Conservation (phyloP, 1,140 invertebrate species). For the Drosophila teissieri region DNA sequence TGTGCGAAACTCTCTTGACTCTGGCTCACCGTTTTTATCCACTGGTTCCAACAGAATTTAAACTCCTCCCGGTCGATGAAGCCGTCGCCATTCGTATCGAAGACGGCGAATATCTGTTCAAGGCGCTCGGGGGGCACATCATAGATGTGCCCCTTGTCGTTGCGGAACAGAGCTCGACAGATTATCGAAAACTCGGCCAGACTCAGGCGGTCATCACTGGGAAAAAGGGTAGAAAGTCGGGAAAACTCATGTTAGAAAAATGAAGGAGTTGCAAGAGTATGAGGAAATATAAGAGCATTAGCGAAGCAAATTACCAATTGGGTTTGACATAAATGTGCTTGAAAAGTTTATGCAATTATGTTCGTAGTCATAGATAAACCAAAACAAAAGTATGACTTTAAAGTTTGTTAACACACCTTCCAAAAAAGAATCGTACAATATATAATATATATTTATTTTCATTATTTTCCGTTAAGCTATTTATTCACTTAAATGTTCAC, state of each 20-base stretch:
- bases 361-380: too few species aligned
- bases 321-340: too few species aligned
- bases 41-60: conserved; percentile 92
- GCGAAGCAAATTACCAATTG: too few species aligned
- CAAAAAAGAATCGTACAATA: background rate
- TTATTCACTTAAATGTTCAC: background rate
- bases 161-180: conserved; percentile 93
- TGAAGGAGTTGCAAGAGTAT: background rate
- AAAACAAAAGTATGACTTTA: too few species aligned
- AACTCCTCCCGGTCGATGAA: conserved; percentile 94
- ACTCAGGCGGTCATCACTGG: conserved; percentile 91
- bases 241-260: background rate
- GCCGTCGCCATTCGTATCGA: conserved; percentile 92
- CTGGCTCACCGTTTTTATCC: conserved; percentile 91
- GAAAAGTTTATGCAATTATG: too few species aligned
- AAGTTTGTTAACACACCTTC: too few species aligned
- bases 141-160: conserved; percentile 94
- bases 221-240: background rate
- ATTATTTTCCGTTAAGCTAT: background rate
- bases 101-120: conserved; percentile 91
- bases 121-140: conserved; percentile 89
- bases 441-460: background rate
- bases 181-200: conserved; percentile 92
- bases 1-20: background rate
- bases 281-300: background rate